Percentiles rank a stretch among this genome's conserved stretches.
phyloP scores from a whole-genome alignment of 2,797 vertebrate genomes.

The Erpetoichthys calabaricus region DNA sequence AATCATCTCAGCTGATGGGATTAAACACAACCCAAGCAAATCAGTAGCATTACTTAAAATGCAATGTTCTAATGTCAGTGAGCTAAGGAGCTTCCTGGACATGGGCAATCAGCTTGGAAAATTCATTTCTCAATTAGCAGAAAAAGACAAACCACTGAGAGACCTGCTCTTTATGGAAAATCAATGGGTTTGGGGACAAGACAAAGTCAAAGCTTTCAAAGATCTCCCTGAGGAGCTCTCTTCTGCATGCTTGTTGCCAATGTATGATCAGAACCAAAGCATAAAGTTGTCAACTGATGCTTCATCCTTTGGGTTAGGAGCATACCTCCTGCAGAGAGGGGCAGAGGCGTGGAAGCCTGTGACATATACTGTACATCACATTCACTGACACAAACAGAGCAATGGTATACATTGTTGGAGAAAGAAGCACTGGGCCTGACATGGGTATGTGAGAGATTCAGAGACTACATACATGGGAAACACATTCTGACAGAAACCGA shows the following conservation, averaged over 20 bases:
- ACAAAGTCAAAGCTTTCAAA: neutral
- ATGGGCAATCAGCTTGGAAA: neutral
- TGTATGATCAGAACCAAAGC: neutral
- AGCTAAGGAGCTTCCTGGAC: neutral
- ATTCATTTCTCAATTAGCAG: neutral
- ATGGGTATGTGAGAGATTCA: neutral
- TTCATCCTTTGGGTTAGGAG: too few species aligned
- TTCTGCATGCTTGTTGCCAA: neutral
- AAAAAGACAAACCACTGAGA: neutral
- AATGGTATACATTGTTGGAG: too few species aligned
- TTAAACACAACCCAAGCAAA: neutral
- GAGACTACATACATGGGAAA: neutral
- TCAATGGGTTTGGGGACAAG: too few species aligned
- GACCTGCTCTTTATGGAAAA: too few species aligned
- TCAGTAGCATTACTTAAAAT: too few species aligned
- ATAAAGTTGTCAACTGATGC: too few species aligned
- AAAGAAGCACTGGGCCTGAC: neutral
- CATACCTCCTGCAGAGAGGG: too few species aligned
- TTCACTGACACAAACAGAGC: too few species aligned
- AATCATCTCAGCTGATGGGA: neutral
- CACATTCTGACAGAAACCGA: neutral
- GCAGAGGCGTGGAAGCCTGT: too few species aligned
- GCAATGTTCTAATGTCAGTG: too few species aligned
- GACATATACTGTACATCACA: too few species aligned
- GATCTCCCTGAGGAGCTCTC: neutral